A percentile compares a stretch with the other conserved stretches of the same genome.
phyloP scores from a whole-genome alignment of 2,797 vertebrate species.

The Etheostoma nigrum region DNA sequence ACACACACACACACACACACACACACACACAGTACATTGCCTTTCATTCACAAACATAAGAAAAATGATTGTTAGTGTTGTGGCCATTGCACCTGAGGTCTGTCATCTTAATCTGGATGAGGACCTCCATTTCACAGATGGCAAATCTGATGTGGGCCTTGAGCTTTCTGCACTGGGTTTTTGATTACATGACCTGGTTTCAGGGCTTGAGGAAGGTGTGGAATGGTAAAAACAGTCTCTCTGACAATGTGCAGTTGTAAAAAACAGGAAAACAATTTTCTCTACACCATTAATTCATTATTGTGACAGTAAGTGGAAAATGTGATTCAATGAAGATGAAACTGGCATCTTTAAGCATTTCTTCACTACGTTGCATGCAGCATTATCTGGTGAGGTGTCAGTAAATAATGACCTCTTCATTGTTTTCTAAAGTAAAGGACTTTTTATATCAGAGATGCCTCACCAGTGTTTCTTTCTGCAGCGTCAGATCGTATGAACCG shows the following conservation, averaged over 20 bases:
- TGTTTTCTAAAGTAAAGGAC: neutral
- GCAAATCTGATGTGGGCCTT: slow-evolving; percentile 58
- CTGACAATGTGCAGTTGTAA: slow-evolving; percentile 34
- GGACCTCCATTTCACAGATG: slow-evolving; percentile 72
- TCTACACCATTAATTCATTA: slow-evolving; percentile 27
- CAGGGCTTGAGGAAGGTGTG: slow-evolving; percentile 45
- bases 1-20: slow-evolving; percentile 12
- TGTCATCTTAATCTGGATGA: slow-evolving; percentile 54
- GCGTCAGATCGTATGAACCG: neutral
- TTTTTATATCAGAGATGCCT: slow-evolving; percentile 4
- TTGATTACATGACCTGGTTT: slow-evolving; percentile 71
- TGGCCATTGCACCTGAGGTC: slow-evolving; percentile 64
- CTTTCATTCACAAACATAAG: slow-evolving; percentile 6
- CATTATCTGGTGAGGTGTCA: slow-evolving; percentile 7
- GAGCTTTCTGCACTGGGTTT: slow-evolving; percentile 41
- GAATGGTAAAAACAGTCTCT: slow-evolving; percentile 58
- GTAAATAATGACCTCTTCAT: slow-evolving; percentile 10
- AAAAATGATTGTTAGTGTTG: slow-evolving; percentile 57
- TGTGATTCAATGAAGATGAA: neutral
- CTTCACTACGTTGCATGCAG: neutral
- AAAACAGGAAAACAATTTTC: slow-evolving; percentile 19
- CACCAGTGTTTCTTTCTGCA: slow-evolving; percentile 2
- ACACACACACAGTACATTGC: neutral
- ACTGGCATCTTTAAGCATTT: neutral
- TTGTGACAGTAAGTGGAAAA: neutral